Conservation (phyloP, 2,797 vertebrate genomes). For the Chrosomus eos region DNA sequence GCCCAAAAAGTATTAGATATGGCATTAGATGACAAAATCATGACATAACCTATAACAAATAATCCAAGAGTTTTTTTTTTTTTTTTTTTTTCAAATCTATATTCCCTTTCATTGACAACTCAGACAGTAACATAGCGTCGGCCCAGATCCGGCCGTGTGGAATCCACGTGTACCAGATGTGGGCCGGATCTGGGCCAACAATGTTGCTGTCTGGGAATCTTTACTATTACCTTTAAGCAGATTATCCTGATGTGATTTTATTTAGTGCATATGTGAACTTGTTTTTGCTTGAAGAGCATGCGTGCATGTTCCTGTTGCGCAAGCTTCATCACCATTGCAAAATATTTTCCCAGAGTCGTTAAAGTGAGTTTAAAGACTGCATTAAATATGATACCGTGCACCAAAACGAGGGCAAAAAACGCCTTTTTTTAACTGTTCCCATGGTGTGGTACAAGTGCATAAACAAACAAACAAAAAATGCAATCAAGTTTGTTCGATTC, state of each 20-base stretch:
- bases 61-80: neutral
- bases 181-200: no score
- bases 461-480: neutral
- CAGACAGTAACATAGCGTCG: no score
- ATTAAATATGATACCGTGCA: no score
- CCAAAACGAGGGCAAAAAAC: neutral
- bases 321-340: neutral
- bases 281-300: neutral
- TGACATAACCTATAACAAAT: neutral
- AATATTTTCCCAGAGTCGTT: neutral
- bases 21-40: neutral
- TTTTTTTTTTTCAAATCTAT: neutral
- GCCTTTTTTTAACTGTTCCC: neutral
- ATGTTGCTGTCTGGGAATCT: neutral
- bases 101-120: neutral
- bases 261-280: neutral
- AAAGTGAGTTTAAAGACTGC: neutral
- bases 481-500: neutral
- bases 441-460: fast-evolving
- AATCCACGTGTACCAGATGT: no score
- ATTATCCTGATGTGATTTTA: neutral
- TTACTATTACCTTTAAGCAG: neutral
- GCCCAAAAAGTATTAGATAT: neutral
- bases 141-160: no score
- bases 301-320: neutral